phyloP scores from a whole-genome alignment of 1,140 invertebrate species.

The Drosophila teissieri region DNA sequence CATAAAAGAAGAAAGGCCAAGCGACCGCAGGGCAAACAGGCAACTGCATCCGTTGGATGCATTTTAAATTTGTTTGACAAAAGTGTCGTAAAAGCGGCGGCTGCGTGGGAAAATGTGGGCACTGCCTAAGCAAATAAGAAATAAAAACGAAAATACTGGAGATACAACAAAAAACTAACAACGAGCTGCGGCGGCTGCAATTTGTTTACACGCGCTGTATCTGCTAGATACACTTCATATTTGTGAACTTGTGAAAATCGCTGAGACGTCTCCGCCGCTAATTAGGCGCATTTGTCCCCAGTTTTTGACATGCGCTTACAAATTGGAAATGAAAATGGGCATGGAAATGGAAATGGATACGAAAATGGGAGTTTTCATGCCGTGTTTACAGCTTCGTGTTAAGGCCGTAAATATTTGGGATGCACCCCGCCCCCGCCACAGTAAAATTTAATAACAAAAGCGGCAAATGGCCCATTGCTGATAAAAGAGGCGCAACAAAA shows the following conservation, averaged over 20 bases:
- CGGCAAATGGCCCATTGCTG: constrained; percentile 73
- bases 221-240: constrained; percentile 76
- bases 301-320: constrained; percentile 69
- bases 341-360: constrained; percentile 46
- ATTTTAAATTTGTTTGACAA: constrained; percentile 57
- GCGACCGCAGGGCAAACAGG: constrained; percentile 50
- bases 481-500: constrained; percentile 62
- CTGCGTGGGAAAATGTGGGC: constrained; percentile 74
- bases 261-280: constrained; percentile 67
- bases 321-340: constrained; percentile 66
- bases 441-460: constrained; percentile 71
- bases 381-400: constrained; percentile 50
- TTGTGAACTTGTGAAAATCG: constrained; percentile 81
- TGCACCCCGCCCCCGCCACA: neutral
- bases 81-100: constrained; percentile 65
- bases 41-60: constrained; percentile 66
- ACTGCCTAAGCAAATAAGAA: constrained; percentile 65
- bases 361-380: constrained; percentile 49
- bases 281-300: constrained; percentile 77
- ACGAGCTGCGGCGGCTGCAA: constrained; percentile 51
- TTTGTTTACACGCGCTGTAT: constrained; percentile 67
- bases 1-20: constrained; percentile 44
- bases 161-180: constrained; percentile 20
- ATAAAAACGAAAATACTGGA: constrained; percentile 12
- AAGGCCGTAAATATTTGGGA: constrained; percentile 67